Conservation (phyloP, 2,797 vertebrate genomes). For the Euphonia xanthogaster region DNA sequence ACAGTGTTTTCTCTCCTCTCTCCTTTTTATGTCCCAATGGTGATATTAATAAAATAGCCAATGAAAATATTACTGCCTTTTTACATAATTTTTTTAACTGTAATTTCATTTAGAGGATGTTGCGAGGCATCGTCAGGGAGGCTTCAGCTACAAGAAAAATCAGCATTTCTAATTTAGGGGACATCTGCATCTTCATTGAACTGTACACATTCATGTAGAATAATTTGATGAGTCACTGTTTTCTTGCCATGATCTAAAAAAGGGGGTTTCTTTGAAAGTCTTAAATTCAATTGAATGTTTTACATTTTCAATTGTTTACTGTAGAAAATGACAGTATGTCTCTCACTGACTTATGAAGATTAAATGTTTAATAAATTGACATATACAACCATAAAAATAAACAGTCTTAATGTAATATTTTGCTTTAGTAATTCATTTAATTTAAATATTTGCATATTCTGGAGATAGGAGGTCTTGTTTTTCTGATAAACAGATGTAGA, state of each 20-base stretch:
- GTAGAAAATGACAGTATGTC: neutral
- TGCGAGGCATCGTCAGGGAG: rapidly evolving
- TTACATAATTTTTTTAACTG: neutral
- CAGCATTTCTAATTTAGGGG: neutral
- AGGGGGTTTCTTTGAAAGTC: neutral
- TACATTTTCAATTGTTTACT: neutral
- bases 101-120: neutral
- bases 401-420: neutral
- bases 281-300: neutral
- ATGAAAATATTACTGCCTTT: neutral
- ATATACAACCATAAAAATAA: neutral
- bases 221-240: neutral
- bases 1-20: neutral
- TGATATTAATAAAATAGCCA: neutral
- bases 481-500: neutral
- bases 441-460: neutral
- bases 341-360: neutral
- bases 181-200: neutral
- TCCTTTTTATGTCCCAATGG: neutral
- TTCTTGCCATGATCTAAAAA: neutral
- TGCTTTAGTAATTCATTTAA: neutral
- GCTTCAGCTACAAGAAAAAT: neutral
- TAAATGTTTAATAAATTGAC: neutral
- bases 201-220: neutral
- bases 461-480: neutral